Evolutionary conservation across 37 sponge, comb jelly and placozoan species (phyloP), one percentile per base, ranked within the genome.

Genomic region (Axinella damicornis): DNA sequence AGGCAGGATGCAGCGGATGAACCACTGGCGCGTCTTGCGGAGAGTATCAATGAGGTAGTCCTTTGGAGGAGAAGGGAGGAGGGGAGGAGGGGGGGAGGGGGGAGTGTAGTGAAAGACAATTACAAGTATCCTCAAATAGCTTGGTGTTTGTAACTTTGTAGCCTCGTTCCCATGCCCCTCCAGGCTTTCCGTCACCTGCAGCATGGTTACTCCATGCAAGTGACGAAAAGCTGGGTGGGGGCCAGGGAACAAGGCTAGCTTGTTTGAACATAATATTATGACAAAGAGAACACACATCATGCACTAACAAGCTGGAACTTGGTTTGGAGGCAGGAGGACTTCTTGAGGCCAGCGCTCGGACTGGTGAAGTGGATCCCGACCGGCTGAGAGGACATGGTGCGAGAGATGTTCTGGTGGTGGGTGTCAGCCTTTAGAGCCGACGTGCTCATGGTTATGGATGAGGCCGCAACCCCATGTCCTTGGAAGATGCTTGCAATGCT

Each of bases 1-100:
- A 17, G 97, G 95, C 17, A 97, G 84, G 34, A 99, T 53, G 60
- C 99, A 99, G 84, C 84, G 89, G 53, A 99, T 87, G 71, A 95
- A 99, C 92, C 91, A 94, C 88, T 94, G 97, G 37, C 77, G 33
- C 4, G 95, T 80, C 79, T 93, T 94, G 41, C 97, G 65, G 73
- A 97, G 68, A 6, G 55, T 58, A 35, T 94, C 97, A 77, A 97
- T 84, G 61, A 97, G 74, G 46, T 77, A 87, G 69, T 97, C 97
- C 96, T 95, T 72, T 34, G 25, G 31, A 62, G 31, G 58, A 24
- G 69, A 61, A 18, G 63, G 2, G 63, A 25, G 62, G 18, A 16
- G 33, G 33, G 9, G 30, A 55, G 60, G 33, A 56, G 65, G 65
- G 27, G 46, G 4, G 66, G 16, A 39, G 5, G 58, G 25, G n/a